These are phyloP conservation scores for Pseudorhombus dupliciocellatus DNA, from an alignment of 2,113 vertebrate species.

Conservation along the genomic window DNA sequence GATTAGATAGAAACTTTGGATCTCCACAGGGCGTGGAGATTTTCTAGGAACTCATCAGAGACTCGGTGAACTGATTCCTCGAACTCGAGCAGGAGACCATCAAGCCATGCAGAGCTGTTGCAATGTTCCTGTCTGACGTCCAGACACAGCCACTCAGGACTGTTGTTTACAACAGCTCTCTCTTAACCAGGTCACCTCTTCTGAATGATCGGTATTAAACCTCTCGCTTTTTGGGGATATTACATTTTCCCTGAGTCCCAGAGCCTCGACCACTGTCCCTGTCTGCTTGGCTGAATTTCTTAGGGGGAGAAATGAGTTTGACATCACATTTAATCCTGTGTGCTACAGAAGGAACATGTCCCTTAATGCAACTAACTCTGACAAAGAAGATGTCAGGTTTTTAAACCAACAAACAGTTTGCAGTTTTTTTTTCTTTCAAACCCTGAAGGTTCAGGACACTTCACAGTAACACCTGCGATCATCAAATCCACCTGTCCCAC, in stretches of 20 bases:
- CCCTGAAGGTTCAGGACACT: too few relatives aligned
- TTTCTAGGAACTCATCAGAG: slow-evolving; percentile 24
- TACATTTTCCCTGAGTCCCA: neutral
- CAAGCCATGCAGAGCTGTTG: neutral
- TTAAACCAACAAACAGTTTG: too few relatives aligned
- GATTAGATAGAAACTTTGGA: slow-evolving; percentile 3
- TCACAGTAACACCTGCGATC: slow-evolving; percentile 50
- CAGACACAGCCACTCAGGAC: neutral
- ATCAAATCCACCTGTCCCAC: slow-evolving; percentile 58
- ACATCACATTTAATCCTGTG: too few relatives aligned
- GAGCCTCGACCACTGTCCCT: too few relatives aligned
- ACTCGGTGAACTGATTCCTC: slow-evolving; percentile 1
- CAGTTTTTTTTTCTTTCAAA: too few relatives aligned
- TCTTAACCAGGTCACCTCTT: neutral
- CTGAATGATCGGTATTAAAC: neutral
- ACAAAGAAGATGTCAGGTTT: too few relatives aligned
- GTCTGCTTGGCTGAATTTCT: too few relatives aligned
- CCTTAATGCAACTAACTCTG: too few relatives aligned
- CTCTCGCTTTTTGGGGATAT: neutral
- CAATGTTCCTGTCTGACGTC: slow-evolving; percentile 10
- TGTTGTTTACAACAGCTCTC: neutral
- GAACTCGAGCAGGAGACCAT: slow-evolving; percentile 17
- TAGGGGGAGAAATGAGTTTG: too few relatives aligned
- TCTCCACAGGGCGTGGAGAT: neutral
- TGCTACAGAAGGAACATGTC: too few relatives aligned